A percentile compares a stretch with the other conserved stretches of the same genome.
Conservation (phyloP, 2,888 invertebrate species). For the Folsomia manolachei region DNA sequence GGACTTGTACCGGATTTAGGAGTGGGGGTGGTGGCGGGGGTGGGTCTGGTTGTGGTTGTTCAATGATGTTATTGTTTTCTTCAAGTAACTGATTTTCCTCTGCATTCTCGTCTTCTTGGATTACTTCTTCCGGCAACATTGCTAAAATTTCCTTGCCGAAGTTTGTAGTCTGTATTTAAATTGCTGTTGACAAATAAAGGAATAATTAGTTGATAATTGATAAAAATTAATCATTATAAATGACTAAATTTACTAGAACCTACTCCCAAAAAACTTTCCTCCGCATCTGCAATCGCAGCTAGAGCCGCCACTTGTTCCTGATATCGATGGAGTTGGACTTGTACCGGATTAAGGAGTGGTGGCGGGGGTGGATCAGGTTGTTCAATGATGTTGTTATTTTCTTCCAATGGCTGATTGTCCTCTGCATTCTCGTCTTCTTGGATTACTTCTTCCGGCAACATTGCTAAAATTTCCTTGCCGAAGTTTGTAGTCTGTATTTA, state of each 20-base stretch:
- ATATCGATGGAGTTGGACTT: neutral
- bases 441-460: neutral
- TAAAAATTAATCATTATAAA: no score
- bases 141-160: no score
- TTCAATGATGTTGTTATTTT: neutral
- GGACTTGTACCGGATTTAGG: neutral
- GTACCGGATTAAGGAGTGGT: neutral
- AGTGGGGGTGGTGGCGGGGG: neutral
- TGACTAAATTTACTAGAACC: no score
- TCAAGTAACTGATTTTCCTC: neutral
- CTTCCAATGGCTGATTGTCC: neutral
- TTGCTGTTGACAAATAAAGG: no score
- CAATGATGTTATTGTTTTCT: neutral
- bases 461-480: neutral
- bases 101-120: neutral
- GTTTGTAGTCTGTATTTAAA: no score
- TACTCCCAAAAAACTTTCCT: slow-evolving; percentile 19
- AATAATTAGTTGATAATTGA: no score
- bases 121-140: neutral
- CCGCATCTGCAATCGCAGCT: slow-evolving; percentile 10
- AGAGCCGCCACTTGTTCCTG: slow-evolving; percentile 17
- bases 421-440: neutral
- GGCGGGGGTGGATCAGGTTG: neutral
- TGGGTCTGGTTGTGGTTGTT: neutral
- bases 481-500: no score